Conservation (phyloP, 64 coral and sea anemone species). For the Catalaphyllia jardinei region DNA sequence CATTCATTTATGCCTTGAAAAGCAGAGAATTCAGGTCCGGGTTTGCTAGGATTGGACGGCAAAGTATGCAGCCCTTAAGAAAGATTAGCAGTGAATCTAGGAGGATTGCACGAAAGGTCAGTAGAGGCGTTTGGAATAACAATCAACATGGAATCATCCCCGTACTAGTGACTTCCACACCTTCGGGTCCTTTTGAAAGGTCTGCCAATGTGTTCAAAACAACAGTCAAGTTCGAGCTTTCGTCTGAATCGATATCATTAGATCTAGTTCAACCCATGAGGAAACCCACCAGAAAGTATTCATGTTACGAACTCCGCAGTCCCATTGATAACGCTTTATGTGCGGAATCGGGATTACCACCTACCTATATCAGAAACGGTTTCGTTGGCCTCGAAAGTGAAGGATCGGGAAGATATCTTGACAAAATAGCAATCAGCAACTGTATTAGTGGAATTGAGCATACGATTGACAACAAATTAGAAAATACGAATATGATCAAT, state of each 20-base stretch:
- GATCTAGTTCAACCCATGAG: background rate
- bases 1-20: slow-evolving; percentile 73
- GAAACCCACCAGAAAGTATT: background rate
- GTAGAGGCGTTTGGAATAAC: background rate
- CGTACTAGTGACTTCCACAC: background rate
- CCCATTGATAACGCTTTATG: background rate
- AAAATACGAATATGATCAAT: background rate
- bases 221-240: background rate
- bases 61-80: slow-evolving; percentile 23
- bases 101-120: background rate
- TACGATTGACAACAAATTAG: background rate
- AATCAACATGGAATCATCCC: background rate
- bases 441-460: background rate
- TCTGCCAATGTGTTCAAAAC: background rate
- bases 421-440: background rate
- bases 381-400: background rate
- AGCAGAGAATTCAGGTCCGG: slow-evolving; percentile 54
- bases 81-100: background rate
- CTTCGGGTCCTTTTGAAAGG: background rate
- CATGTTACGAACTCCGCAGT: background rate
- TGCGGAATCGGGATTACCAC: background rate
- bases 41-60: slow-evolving; percentile 39
- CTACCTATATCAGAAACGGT: background rate
- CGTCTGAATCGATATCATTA: background rate
- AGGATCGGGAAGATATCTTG: background rate